Evolutionary conservation across 2,888 invertebrate species (phyloP), one percentile per base, ranked within the genome.

Genomic region (Acrocyrtus sp.): DNA sequence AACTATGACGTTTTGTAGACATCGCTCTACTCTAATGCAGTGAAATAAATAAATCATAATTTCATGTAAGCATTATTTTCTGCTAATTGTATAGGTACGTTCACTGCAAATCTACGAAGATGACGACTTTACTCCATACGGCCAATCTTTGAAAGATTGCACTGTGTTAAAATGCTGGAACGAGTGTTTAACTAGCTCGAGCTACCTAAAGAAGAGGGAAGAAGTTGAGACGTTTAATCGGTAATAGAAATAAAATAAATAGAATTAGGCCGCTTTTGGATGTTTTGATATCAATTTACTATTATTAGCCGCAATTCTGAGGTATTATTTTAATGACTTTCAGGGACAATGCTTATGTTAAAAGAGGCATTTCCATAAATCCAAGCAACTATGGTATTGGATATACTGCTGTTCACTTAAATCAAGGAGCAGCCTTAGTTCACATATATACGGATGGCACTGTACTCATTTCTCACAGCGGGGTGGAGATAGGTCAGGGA

Each of bases 21-120:
- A n/a, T n/a, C 6, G n/a, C n/a, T 21, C 19, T n/a, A 29, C 5
- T 56, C 15, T 29, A 12, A 56, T 8, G 8, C n/a, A 6, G 12
- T 6, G 12, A 29, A 15, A 21, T 51, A 15, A n/a, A n/a, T 15
- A 15, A 8, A 48, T 48, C 8, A 19, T 8, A 24, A 24, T 12
- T 12, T 53, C 24, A 34, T 34, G 27, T 15, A 4, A 29, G 17
- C 10, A 10, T 24, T 8, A 34, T n/a, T n/a, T n/a, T n/a, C n/a
- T n/a, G n/a, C n/a, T n/a, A n/a, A n/a, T 19, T 26, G 17, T 54
- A 39, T 75, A 88, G 87, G 77, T 89, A 12, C 83, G 88, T 3
- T 85, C 88, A 81, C 81, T 91, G 15, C 97, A 98, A 85, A 86
- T 97, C 80, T 95, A 92, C 82, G 86, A 87, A 80, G 92, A 93